Evolutionary conservation across 2,113 vertebrate genomes (phyloP), one percentile per base, ranked within the genome.

Genomic region (Perca fluviatilis): DNA sequence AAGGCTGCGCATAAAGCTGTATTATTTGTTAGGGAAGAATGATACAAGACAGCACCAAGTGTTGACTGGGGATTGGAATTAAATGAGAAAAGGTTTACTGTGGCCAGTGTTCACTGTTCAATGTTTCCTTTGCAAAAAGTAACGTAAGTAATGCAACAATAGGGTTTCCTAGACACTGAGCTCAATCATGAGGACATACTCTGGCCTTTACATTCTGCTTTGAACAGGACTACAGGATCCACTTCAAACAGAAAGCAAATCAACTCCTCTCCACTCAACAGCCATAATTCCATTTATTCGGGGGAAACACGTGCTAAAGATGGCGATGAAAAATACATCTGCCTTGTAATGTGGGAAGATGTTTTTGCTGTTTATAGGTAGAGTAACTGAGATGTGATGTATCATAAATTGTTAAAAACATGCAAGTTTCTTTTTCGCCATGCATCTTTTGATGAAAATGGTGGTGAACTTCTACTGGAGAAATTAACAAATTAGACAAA

Each of bases 401-500:
- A 74, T 79, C 43, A 50, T 69, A 64, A 56, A 69, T 19, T 56
- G 67, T 74, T 84, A 76, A 86, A 85, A 92, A 86, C 76, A 69
- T 88, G 82, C 70, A 79, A 80, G 77, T 60, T 50, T 46, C 43
- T 36, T 70, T 84, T 72, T 74, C 13, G 27, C 19, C 7, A 54
- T 69, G 27, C 60, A 63, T 63, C 33, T 82, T 85, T 90, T 86
- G 78, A 88, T 81, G 75, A 74, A 82, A 91, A 93, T 73, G 30
- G 74, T 49, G 56, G 80, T 74, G 93, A 90, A 87, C 56, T 76
- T 84, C 36, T 70, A 85, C 69, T 36, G 69, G 89, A 64, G 56
- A 80, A 89, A 80, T 82, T 33, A 90, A 86, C 77, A 86, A 90
- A 87, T 87, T 89, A 85, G 81, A 88, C 80, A 86, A 78, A 80